Evolutionary conservation across 2,888 invertebrate genomes (phyloP), one percentile per base, ranked within the genome.

Genomic region (Hydroisotoma schaefferi): DNA sequence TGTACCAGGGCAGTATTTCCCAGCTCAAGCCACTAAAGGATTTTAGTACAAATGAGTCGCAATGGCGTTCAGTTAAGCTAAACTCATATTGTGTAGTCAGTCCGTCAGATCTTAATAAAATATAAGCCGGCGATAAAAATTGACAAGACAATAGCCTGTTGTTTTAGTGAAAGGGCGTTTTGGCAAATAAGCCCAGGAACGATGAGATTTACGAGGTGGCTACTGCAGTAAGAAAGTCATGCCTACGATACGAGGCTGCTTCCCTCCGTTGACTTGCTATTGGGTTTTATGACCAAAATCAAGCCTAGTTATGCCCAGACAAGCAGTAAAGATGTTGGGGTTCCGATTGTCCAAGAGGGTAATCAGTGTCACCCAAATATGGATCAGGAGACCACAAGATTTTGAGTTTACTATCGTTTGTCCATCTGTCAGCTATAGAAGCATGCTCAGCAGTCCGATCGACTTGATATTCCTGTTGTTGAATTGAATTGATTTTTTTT

Each of bases 121-220:
- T 27, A 49, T 49, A 27, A 25, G 18, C n/a, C n/a, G n/a, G 26
- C 49, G 27, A 49, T 49, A 49, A 49, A 49, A 49, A 52, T 37
- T 52, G 51, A 52, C 51, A 52, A 37, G 37, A 52, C 51, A 52
- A 52, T 52, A n/a, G 51, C 20, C n/a, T 52, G 37, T 33, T 52
- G 51, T 29, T 37, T 37, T 15, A 40, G 40, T 40, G 40, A 27
- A 49, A 49, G 49, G 49, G 49, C 49, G 49, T 49, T 49, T 40
- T 25, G 27, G 28, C 49, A 49, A 49, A 49, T 49, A 28, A 49
- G 49, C 12, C 49, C 10, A 18, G 28, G 49, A 49, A 27, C 37
- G 37, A n/a, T n/a, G 22, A 52, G 37, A 52, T 52, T 52, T 52
- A 52, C 37, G 33, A 37, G 18, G 37, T 52, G 51, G 51, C 51